Base-by-base conservation (phyloP, 2,797 vertebrate genomes). In the Paguma larvata region DNA sequence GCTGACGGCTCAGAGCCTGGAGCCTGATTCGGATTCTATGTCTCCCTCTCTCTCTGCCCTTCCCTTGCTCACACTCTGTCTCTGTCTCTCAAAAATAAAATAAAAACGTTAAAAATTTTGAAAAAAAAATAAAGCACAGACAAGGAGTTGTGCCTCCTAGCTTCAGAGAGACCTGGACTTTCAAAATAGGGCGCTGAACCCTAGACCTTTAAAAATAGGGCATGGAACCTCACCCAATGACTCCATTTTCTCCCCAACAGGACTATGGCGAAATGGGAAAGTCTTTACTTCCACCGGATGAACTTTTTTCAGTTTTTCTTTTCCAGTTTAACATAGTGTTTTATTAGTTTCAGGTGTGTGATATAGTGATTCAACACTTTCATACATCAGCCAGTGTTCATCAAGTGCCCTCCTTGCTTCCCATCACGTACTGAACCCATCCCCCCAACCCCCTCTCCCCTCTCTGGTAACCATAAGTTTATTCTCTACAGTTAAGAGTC, bases 131-230 rank as follows among this genome's bases (percentile, higher is more conserved):
- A 38, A 90, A 41, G 19, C 23, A 59, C 11, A 89, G 53, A 32
- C 18, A 68, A 92, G 79, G 51, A 73, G 59, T 67, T 65, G 32
- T 6, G 53, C 44, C 44, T 92, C 46, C 30, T 51, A 67, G 34
- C 65, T 92, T 83, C 32, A 79, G 63, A 73, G 78, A 19, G 25
- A 32, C 32, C n/a, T 75, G n/a, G 18, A 73, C 46, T 21, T 92
- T 85, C 32, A 48, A 67, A 94, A 85, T 51, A 51, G 48, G 48
- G 48, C 14, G 14, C 48, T 51, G 48, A 51, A 51, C 34, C 32
- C 27, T 67, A 25, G 16, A 73, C 44, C 32, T 92, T 85, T 38
- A 41, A 67, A 95, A 85, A 72, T 14, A 63, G 38, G 51, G 34
- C 18, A 6, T 27, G 16, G 19, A 79, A 53, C 44, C 63, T 70